A percentile compares a stretch with the other conserved stretches of the same genome.
These are phyloP conservation scores for Arbacia lixula DNA, from an alignment of 53 echinoderm and acorn worm genomes.

Conservation along the genomic window DNA sequence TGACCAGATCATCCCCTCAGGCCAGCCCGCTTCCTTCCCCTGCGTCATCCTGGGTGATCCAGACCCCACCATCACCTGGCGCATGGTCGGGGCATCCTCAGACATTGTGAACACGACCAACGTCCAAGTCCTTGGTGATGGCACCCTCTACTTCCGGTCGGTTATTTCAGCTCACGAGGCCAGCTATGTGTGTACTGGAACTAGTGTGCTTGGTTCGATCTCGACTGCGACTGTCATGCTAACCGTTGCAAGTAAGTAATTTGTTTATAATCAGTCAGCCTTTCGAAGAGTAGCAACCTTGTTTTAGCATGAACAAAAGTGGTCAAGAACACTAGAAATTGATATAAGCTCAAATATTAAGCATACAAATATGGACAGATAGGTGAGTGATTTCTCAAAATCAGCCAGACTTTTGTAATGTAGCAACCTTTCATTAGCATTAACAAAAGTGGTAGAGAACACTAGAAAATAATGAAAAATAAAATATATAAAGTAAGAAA, in stretches of 20 bases:
- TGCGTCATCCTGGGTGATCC: conserved; percentile 94
- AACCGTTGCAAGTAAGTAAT: conserved; percentile 84
- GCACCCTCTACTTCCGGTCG: conserved; percentile 66
- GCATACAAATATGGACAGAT: no score
- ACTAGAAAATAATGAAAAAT: no score
- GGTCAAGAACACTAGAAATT: no score
- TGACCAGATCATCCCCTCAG: conserved; percentile 67
- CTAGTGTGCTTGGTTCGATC: conserved; percentile 70
- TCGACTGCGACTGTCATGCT: conserved; percentile 65
- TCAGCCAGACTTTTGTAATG: no score
- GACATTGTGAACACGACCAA: conserved; percentile 44
- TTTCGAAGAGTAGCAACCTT: background rate
- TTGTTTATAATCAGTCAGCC: background rate
- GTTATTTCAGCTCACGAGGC: conserved; percentile 72
- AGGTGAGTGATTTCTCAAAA: no score
- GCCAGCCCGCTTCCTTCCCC: conserved; percentile 60
- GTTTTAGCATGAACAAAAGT: background rate
- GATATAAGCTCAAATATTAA: no score
- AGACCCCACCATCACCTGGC: conserved; percentile 73
- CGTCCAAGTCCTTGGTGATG: conserved; percentile 54
- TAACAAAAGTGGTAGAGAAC: no score
- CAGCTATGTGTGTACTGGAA: conserved; percentile 82
- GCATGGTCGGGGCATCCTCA: conserved; percentile 40
- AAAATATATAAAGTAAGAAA: no score
- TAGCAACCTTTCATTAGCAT: no score